Evolutionary conservation across 92 coral and sea anemone species (phyloP).

Genomic region (Phenganax stokvisi): DNA sequence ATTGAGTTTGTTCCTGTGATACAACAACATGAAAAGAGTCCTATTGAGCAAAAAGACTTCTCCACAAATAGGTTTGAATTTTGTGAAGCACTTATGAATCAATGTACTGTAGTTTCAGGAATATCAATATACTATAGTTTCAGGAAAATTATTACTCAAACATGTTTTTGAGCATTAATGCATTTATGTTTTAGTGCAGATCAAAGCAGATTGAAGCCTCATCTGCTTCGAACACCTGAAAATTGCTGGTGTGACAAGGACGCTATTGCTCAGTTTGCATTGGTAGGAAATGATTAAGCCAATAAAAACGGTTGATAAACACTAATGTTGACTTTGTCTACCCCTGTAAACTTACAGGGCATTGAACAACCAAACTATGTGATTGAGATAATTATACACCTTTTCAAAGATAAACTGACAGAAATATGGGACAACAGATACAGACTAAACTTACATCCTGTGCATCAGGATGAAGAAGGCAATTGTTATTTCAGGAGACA

Average conservation of each 20-base stretch:
- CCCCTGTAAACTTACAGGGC: constrained; percentile 50
- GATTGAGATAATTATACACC: constrained; percentile 69
- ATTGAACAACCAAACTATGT: constrained; percentile 50
- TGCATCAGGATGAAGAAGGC: constrained; percentile 85
- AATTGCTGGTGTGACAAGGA: constrained; percentile 92
- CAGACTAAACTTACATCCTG: constrained; percentile 62
- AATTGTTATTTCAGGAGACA: constrained; percentile 79
- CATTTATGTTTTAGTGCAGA: constrained; percentile 38
- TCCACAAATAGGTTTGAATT: constrained; percentile 44
- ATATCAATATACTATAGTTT: not conserved
- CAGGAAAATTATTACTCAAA: not conserved
- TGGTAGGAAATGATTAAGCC: constrained; percentile 43
- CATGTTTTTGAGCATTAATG: not conserved
- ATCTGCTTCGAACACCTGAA: constrained; percentile 68
- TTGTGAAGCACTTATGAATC: not conserved
- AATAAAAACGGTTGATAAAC: not conserved
- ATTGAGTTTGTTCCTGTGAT: constrained; percentile 74
- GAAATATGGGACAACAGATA: constrained; percentile 39
- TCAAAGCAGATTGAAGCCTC: constrained; percentile 63
- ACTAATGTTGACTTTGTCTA: not conserved
- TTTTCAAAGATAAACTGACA: constrained; percentile 48
- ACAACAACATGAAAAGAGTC: constrained; percentile 28
- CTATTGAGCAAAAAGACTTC: not conserved
- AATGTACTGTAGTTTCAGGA: not conserved
- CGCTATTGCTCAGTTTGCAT: constrained; percentile 50